These are phyloP conservation scores for rat (Rattus norvegicus) DNA, from an alignment of 2,113 vertebrate species.

Conservation along the genomic window DNA sequence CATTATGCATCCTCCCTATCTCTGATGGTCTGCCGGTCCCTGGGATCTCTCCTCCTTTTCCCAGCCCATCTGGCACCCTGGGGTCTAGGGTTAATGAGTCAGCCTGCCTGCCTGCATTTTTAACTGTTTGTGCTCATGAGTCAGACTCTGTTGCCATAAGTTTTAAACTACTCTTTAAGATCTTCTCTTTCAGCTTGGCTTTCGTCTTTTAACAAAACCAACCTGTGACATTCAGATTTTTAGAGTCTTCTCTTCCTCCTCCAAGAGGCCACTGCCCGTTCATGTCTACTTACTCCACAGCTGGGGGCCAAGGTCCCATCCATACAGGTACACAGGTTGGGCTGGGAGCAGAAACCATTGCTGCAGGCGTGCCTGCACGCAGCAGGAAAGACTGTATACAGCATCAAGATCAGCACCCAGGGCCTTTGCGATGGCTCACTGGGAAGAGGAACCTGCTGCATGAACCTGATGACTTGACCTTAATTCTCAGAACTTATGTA, in stretches of 20 bases:
- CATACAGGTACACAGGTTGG: slow-evolving; percentile 90
- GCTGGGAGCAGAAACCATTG: slow-evolving; percentile 90
- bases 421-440: background rate
- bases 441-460: background rate
- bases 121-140: too few relatives aligned
- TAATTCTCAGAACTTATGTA: background rate
- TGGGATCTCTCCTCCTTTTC: too few relatives aligned
- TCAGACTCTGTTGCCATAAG: too few relatives aligned
- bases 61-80: too few relatives aligned
- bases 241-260: background rate
- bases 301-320: slow-evolving; percentile 86
- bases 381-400: slow-evolving; percentile 70
- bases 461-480: background rate
- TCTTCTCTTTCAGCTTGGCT: background rate
- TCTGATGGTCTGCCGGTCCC: too few relatives aligned
- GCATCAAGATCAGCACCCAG: background rate
- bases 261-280: background rate
- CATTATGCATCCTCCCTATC: too few relatives aligned
- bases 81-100: too few relatives aligned
- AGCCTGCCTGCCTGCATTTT: too few relatives aligned
- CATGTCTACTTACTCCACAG: slow-evolving; percentile 76
- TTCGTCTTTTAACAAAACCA: background rate
- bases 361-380: slow-evolving; percentile 89
- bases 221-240: background rate
- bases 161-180: too few relatives aligned